phyloP scores from a whole-genome alignment of 2,113 vertebrate species.

The Nannospalax galili region DNA sequence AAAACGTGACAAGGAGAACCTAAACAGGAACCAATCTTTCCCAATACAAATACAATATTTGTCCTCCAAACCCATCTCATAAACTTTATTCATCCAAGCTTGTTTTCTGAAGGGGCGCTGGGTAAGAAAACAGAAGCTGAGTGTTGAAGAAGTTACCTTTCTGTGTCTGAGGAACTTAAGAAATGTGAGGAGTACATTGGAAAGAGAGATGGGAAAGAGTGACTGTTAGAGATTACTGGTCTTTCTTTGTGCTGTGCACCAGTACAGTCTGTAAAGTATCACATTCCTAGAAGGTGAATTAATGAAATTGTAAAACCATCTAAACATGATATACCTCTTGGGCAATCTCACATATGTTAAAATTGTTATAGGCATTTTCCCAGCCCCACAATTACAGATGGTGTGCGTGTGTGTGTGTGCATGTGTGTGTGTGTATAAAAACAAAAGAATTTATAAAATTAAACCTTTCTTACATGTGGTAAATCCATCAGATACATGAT shows the following conservation, averaged over 20 bases:
- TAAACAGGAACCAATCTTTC: not conserved
- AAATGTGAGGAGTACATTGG: not conserved
- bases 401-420: not conserved
- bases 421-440: not conserved
- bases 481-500: conserved; percentile 40
- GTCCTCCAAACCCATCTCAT: not conserved
- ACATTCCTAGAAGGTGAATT: conserved; percentile 49
- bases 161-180: conserved; percentile 42
- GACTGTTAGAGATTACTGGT: conserved; percentile 50
- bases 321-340: conserved; percentile 55
- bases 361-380: conserved; percentile 53
- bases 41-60: not conserved
- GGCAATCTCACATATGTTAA: conserved; percentile 48
- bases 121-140: not conserved
- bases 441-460: conserved; percentile 47
- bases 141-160: not conserved
- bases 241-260: conserved; percentile 32
- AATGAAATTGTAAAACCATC: conserved; percentile 60
- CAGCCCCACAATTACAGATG: not conserved
- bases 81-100: conserved; percentile 24
- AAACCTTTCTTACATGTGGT: not conserved
- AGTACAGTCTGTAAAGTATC: conserved; percentile 47
- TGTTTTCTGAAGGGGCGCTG: conserved; percentile 42
- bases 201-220: not conserved
- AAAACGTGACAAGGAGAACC: conserved; percentile 27